A percentile compares a stretch with the other conserved stretches of the same genome.
Evolutionary conservation across 2,888 invertebrate species (phyloP).

Genomic region (Yponomeuta plumbellus): DNA sequence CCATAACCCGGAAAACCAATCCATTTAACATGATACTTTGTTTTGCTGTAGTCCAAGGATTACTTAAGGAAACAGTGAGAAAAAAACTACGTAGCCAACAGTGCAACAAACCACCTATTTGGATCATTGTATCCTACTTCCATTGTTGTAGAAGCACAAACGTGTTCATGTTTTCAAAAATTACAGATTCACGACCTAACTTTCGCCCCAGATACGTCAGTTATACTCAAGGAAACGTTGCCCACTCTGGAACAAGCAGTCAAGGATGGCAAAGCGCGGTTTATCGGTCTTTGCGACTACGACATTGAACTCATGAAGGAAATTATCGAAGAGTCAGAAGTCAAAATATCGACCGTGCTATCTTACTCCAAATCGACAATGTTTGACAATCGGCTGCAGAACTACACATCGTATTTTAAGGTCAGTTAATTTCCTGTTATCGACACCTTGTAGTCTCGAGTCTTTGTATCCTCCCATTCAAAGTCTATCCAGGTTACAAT

Average conservation of each 20-base stretch:
- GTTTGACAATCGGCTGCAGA: conserved; percentile 84
- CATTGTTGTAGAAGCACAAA: too few species aligned
- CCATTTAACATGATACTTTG: too few species aligned
- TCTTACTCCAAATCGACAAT: conserved; percentile 89
- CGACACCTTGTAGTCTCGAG: too few species aligned
- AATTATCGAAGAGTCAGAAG: conserved; percentile 79
- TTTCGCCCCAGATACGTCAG: conserved; percentile 85
- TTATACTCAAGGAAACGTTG: conserved; percentile 89
- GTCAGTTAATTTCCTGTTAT: conserved; percentile 50
- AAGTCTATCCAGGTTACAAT: too few species aligned
- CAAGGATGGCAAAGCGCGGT: conserved; percentile 82
- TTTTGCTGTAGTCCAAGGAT: too few species aligned
- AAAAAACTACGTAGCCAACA: too few species aligned
- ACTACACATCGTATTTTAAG: conserved; percentile 85
- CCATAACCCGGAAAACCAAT: too few species aligned
- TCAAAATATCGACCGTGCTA: conserved; percentile 83
- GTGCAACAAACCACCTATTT: too few species aligned
- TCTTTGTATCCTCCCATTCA: too few species aligned
- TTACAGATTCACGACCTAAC: conserved; percentile 93
- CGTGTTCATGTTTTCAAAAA: background rate
- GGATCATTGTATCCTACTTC: too few species aligned
- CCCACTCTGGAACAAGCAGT: conserved; percentile 87
- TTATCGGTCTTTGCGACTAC: conserved; percentile 93
- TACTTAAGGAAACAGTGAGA: too few species aligned
- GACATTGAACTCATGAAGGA: conserved; percentile 86